These are phyloP conservation scores for Furcifer pardalis DNA, from an alignment of 2,797 vertebrate genomes.

Conservation along the genomic window DNA sequence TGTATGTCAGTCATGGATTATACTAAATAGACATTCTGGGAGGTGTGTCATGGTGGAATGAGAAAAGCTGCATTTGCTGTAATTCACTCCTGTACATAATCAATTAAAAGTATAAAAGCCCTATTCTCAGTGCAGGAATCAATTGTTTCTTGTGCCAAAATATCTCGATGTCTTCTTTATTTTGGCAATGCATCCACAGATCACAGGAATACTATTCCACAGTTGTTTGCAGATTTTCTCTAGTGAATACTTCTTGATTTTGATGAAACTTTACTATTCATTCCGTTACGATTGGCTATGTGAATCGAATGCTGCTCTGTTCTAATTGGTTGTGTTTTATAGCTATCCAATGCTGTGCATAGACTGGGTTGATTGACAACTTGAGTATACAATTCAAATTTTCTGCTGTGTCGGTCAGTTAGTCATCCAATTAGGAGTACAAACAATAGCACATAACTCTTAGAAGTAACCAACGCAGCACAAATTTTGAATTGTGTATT, in stretches of 20 bases:
- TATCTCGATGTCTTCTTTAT: conserved; percentile 9
- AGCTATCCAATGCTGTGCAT: conserved; percentile 56
- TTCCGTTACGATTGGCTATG: conserved; percentile 56
- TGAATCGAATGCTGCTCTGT: conserved; percentile 51
- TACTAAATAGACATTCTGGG: no score
- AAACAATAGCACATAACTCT: conserved; percentile 34
- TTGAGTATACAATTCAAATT: conserved; percentile 58
- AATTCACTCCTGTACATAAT: background rate
- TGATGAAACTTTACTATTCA: conserved; percentile 57
- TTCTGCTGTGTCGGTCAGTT: conserved; percentile 68
- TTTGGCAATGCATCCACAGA: background rate
- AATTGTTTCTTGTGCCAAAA: conserved; percentile 39
- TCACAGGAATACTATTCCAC: conserved; percentile 24
- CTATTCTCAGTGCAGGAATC: background rate
- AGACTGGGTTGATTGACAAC: conserved; percentile 51
- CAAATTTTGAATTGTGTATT: conserved; percentile 61
- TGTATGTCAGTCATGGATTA: no score
- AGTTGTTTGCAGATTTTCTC: conserved; percentile 45
- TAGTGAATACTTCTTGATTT: conserved; percentile 49
- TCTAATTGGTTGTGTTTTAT: conserved; percentile 51
- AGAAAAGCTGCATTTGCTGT: background rate
- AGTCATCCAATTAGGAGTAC: conserved; percentile 65
- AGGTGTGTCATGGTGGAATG: background rate
- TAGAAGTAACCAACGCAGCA: conserved; percentile 61
- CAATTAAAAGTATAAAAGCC: background rate